Evolutionary conservation across 2,797 vertebrate genomes (phyloP).

Genomic region (Phataginus tetradactyla): DNA sequence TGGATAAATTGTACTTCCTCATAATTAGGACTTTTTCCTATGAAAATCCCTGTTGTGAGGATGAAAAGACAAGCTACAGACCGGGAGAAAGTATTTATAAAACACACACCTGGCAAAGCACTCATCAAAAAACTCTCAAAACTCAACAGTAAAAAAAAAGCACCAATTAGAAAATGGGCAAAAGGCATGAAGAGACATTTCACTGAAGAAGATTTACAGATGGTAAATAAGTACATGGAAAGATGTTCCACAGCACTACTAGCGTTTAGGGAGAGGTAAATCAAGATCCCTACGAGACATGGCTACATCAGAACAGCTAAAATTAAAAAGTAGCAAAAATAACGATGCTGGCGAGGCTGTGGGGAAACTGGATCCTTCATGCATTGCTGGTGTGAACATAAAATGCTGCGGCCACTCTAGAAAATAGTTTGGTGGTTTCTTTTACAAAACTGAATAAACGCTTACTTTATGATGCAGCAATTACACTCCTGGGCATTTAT

Average conservation of each 20-base stretch:
- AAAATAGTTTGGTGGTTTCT: neutral
- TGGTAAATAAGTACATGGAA: neutral
- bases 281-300: neutral
- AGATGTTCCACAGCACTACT: accelerated
- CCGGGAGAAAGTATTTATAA: neutral
- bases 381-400: neutral
- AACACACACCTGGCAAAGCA: neutral
- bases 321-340: neutral
- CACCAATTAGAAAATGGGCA: neutral
- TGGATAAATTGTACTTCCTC: neutral
- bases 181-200: neutral
- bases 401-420: neutral
- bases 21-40: neutral
- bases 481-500: neutral
- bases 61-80: neutral
- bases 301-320: neutral
- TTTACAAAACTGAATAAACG: neutral
- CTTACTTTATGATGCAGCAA: neutral
- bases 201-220: neutral
- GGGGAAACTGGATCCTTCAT: neutral
- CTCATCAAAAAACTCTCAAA: neutral
- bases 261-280: neutral
- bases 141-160: neutral
- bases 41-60: neutral
- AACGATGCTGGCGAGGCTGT: neutral